These are phyloP conservation scores for Drosophila meridionalis DNA, from an alignment of 2,888 invertebrate species.

Conservation along the genomic window DNA sequence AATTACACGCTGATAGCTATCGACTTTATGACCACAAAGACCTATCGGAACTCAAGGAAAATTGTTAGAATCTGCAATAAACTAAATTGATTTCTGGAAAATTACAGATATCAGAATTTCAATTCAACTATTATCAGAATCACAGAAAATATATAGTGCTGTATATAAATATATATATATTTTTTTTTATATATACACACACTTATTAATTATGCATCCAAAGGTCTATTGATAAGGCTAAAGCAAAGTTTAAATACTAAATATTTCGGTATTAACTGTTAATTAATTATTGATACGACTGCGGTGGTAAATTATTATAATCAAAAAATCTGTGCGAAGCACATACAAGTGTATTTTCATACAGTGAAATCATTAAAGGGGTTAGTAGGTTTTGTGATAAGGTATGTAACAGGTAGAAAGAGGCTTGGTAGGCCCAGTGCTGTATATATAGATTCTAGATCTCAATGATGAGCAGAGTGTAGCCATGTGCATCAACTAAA, in stretches of 20 bases:
- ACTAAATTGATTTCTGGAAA: background rate
- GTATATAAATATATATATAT: background rate
- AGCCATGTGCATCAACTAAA: background rate
- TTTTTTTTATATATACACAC: background rate
- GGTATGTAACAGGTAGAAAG: background rate
- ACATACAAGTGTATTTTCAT: background rate
- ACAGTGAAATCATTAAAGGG: background rate
- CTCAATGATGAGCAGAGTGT: background rate
- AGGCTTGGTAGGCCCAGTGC: background rate
- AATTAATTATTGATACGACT: background rate
- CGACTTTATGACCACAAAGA: background rate
- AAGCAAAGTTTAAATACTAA: background rate
- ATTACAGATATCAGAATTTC: background rate
- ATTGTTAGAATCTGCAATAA: background rate
- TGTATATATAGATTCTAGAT: background rate
- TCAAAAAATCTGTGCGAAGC: background rate
- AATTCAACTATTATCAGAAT: background rate
- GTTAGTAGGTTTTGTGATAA: background rate
- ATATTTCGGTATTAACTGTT: conserved; percentile 1
- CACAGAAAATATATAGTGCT: background rate
- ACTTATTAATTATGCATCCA: conserved; percentile 1
- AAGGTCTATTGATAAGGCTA: background rate
- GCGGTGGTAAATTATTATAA: background rate
- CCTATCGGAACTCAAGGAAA: conserved; percentile 7
- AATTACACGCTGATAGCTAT: conserved; percentile 33